Evolutionary conservation across 1,140 invertebrate genomes (phyloP), one percentile per base, ranked within the genome.

Genomic region (Tetramorium parvispinum): DNA sequence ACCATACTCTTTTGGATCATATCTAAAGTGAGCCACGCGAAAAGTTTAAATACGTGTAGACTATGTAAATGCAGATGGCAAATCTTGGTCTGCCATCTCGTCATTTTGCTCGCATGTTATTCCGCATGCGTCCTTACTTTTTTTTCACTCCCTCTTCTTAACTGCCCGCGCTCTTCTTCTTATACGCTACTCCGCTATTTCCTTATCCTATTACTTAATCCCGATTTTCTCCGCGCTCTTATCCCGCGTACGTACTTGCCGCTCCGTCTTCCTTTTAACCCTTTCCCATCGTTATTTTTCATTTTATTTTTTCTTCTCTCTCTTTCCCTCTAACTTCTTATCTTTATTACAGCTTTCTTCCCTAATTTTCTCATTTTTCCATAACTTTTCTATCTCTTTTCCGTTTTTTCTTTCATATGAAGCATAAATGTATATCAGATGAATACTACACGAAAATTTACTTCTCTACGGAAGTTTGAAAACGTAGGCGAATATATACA

Each of bases 181-280:
- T n/a, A 13, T 7, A 24, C 27, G 11, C 3, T 11, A 68, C 8
- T 81, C 37, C 37, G 21, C 68, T 24, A 40, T 73, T 83, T 73
- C 43, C 27, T 73, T 59, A 73, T 83, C 53, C 66, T 83, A 83
- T 59, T 83, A 73, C 68, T 59, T 83, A 83, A 73, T 83, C 43
- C 40, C 27, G 43, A 73, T 83, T 73, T 83, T 59, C 68, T 46
- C 24, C 11, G 11, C 18, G 51, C 13, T 59, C 51, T 82, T 82
- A 82, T 73, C 51, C 79, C 18, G 55, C 13, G 61, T 40, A 65
- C 43, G 37, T 43, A 79, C 76, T 53, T 18, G 51, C 51, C 51
- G 51, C 51, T 49, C 76, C 16, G 18, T 13, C 21, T 24, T 3
- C n/a, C 10, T n/a, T 18, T 46, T 46, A 59, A 27, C 82, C 10